Percentiles rank a stretch among this genome's conserved stretches.
These are phyloP conservation scores for Rhombomys opimus DNA, from an alignment of 2,113 vertebrate species.

Conservation along the genomic window DNA sequence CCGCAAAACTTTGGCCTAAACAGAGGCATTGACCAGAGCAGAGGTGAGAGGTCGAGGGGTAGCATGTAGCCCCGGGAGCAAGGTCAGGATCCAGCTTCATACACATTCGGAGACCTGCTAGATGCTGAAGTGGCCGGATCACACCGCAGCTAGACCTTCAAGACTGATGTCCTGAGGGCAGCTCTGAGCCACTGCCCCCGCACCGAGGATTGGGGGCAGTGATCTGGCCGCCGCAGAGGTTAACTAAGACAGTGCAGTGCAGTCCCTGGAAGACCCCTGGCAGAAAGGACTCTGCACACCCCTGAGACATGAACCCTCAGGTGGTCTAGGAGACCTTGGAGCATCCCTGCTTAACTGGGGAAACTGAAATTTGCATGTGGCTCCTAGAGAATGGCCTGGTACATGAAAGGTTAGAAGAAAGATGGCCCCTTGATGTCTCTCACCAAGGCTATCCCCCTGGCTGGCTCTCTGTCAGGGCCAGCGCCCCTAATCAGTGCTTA, in stretches of 20 bases:
- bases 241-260: not conserved
- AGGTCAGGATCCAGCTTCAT: not conserved
- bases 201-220: not conserved
- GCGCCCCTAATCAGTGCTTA: not conserved
- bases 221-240: not conserved
- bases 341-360: not conserved
- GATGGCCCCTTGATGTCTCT: not conserved
- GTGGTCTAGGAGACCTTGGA: not conserved
- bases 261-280: not conserved
- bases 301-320: not conserved
- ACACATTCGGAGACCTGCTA: not conserved
- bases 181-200: not conserved
- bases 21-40: not conserved
- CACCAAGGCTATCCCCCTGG: not conserved
- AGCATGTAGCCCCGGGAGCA: not conserved
- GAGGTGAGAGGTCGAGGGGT: not conserved
- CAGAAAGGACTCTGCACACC: not conserved
- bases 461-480: not conserved
- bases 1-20: not conserved
- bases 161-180: not conserved
- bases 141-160: not conserved
- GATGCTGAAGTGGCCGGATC: not conserved
- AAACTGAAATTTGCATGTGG: constrained; percentile 11
- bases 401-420: not conserved
- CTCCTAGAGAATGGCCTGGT: not conserved